Evolutionary conservation across 2,888 invertebrate genomes (phyloP).

Genomic region (Anoncus sp.): DNA sequence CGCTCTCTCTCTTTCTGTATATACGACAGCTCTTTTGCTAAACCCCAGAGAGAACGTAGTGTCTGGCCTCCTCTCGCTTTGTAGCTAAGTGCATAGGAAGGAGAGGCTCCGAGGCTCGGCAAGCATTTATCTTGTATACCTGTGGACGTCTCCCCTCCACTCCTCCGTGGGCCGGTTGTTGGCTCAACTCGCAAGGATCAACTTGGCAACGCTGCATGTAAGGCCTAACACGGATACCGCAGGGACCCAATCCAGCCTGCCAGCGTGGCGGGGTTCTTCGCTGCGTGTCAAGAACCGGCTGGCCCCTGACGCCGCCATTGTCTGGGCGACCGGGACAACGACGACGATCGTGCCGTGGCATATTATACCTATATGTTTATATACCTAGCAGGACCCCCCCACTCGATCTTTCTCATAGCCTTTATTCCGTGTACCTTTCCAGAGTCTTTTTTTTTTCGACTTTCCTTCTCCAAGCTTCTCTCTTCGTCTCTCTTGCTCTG

Average conservation of each 20-base stretch:
- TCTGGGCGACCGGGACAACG: constrained; percentile 69
- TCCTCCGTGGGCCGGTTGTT: constrained; percentile 11
- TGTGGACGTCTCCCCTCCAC: constrained; percentile 14
- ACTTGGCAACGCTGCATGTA: constrained; percentile 50
- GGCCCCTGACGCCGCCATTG: constrained; percentile 79
- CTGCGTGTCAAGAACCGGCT: constrained; percentile 81
- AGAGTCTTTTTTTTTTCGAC: constrained; percentile 48
- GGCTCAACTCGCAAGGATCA: constrained; percentile 24
- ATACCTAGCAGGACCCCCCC: constrained; percentile 50
- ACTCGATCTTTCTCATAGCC: constrained; percentile 48
- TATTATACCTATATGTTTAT: constrained; percentile 27
- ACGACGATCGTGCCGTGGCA: constrained; percentile 45
- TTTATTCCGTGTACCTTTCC: constrained; percentile 55
- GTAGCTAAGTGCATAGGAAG: constrained; percentile 28
- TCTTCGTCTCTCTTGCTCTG: constrained; percentile 13
- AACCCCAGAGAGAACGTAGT: constrained; percentile 10
- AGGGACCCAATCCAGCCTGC: constrained; percentile 55
- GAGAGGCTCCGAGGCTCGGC: constrained; percentile 19
- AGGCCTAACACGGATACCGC: constrained; percentile 41
- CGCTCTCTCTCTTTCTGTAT: no score
- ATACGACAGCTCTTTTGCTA: constrained; percentile 16
- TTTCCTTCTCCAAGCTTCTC: constrained; percentile 22
- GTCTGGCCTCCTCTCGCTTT: constrained; percentile 3
- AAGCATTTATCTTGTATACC: constrained; percentile 32
- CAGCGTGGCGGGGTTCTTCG: constrained; percentile 60